Evolutionary conservation across 2,888 invertebrate genomes (phyloP).

Genomic region (Cactoblastis cactorum): DNA sequence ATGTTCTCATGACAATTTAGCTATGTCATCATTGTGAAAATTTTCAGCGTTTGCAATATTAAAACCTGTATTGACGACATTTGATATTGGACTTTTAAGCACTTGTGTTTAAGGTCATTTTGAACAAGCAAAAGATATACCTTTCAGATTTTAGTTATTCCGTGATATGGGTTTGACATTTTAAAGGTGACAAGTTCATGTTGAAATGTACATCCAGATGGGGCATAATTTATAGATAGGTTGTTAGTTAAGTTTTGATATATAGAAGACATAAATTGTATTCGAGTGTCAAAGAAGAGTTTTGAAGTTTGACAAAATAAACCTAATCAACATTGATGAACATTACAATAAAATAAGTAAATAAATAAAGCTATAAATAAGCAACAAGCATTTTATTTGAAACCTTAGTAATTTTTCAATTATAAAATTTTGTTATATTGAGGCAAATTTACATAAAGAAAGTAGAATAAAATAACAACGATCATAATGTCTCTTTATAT

Average conservation of each 20-base stretch:
- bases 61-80: not conserved
- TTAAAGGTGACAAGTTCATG: constrained; percentile 13
- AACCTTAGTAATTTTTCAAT: too few species aligned
- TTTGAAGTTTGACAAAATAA: too few species aligned
- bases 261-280: not conserved
- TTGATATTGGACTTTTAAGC: not conserved
- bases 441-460: not conserved
- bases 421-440: too few species aligned
- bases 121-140: not conserved
- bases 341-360: too few species aligned
- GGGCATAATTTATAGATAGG: not conserved
- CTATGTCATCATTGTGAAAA: constrained; percentile 1
- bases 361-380: too few species aligned
- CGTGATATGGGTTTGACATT: constrained; percentile 15
- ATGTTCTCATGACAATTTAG: not conserved
- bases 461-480: not conserved
- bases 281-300: not conserved
- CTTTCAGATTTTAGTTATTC: constrained; percentile 4
- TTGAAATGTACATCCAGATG: constrained; percentile 9
- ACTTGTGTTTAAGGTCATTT: not conserved
- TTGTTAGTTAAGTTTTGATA: not conserved
- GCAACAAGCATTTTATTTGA: too few species aligned
- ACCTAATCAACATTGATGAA: too few species aligned
- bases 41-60: not conserved
- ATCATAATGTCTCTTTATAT: constrained; percentile 21